Evolutionary conservation across 1,140 invertebrate genomes (phyloP).

Genomic region (Bombus difficillimus): DNA sequence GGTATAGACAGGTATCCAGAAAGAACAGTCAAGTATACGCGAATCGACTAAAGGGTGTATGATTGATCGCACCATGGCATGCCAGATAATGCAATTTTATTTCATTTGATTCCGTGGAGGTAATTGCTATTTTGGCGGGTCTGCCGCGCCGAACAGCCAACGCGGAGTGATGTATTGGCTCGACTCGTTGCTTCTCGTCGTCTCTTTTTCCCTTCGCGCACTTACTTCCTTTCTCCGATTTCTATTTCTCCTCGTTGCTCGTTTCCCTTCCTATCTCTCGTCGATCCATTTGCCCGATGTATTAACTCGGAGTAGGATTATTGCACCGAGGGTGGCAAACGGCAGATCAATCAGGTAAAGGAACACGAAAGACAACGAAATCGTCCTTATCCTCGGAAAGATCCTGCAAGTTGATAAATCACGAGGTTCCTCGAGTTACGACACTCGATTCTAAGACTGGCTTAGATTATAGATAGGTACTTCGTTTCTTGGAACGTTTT

Average conservation of each 20-base stretch:
- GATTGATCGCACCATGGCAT: constrained; percentile 82
- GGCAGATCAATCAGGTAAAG: constrained; percentile 59
- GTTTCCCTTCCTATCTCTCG: constrained; percentile 14
- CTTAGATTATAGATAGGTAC: no score
- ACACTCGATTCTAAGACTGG: neutral
- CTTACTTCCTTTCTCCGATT: constrained; percentile 51
- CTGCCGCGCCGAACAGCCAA: constrained; percentile 71
- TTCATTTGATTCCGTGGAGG: constrained; percentile 81
- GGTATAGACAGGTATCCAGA: constrained; percentile 62
- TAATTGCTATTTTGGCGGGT: constrained; percentile 82
- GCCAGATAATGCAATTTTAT: constrained; percentile 83
- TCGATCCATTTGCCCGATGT: constrained; percentile 48
- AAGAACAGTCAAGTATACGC: constrained; percentile 62
- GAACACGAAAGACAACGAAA: constrained; percentile 44
- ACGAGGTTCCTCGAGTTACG: neutral
- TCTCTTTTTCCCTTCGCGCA: constrained; percentile 43
- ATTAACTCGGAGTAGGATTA: constrained; percentile 64
- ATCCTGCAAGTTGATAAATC: constrained; percentile 57
- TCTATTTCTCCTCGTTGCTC: constrained; percentile 8
- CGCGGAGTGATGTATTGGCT: constrained; percentile 79
- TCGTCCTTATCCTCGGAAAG: constrained; percentile 39
- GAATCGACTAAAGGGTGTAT: constrained; percentile 77
- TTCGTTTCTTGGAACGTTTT: neutral
- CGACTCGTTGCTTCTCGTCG: constrained; percentile 69
- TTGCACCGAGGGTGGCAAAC: constrained; percentile 62